Evolutionary conservation across 2,113 vertebrate species (phyloP).

Genomic region (Carassius carassius): DNA sequence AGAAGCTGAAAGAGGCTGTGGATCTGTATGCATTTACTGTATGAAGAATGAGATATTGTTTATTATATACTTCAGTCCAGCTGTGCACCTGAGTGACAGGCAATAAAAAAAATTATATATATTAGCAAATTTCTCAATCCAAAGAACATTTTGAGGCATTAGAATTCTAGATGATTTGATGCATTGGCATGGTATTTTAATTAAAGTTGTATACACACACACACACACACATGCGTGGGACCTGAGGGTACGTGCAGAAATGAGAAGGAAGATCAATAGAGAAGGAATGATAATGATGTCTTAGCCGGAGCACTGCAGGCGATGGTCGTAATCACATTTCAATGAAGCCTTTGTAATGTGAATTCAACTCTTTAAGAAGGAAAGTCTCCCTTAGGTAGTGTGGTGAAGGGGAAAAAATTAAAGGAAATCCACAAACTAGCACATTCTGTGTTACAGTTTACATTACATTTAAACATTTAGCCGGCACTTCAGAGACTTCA

Average conservation of each 20-base stretch:
- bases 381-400: not conserved
- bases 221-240: not conserved
- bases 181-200: conserved; percentile 11
- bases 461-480: not conserved
- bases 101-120: not conserved
- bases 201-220: not conserved
- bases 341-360: conserved; percentile 1
- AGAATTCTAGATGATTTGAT: not conserved
- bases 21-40: not conserved
- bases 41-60: not conserved
- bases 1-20: not conserved
- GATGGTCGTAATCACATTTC: conserved; percentile 10
- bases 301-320: not conserved
- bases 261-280: not conserved
- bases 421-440: not conserved
- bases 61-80: not conserved
- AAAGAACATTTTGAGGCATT: not conserved
- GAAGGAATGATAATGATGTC: conserved; percentile 5
- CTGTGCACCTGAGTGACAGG: not conserved
- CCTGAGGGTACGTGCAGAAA: not conserved
- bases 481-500: not conserved
- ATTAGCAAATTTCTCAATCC: not conserved
- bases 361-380: not conserved
- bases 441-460: not conserved
- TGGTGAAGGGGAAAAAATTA: not conserved